Evolutionary conservation across 1,140 invertebrate genomes (phyloP), one percentile per base, ranked within the genome.

Genomic region (Lanistes nyassanus): DNA sequence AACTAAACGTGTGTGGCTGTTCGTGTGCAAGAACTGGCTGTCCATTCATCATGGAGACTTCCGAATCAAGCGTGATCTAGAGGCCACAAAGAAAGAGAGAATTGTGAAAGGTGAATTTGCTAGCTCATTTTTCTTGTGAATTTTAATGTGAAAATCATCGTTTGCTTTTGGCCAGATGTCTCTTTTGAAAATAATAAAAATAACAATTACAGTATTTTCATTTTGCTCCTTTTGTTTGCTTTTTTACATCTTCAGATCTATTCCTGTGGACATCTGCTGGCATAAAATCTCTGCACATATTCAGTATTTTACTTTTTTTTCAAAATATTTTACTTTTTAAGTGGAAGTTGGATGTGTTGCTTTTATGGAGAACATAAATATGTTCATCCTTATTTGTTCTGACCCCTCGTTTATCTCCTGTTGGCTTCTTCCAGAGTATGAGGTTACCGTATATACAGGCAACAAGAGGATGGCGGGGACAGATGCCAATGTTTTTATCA

Each of bases 21-120:
- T 88, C 76, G 70, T 79, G 21, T 90, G 89, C 81, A 72, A 81
- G 21, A 82, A 88, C 37, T 90, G 89, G 89, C 67, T 90, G 51
- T 87, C 88, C 9, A 80, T 85, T 74, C 82, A 87, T 76, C 81
- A 81, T 47, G 82, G 80, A 31, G 87, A 89, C 78, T 85, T 83
- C 58, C 60, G 73, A 51, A 86, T 85, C 51, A 85, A 76, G 31
- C 78, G 87, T 53, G 87, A 89, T 75, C 76, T 89, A 55, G 68
- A 79, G 64, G 83, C 81, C 5, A 42, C 73, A 47, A 65, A 81
- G 53, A 80, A 78, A 65, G 72, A 79, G 39, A 37, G 71, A n/a
- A 39, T 60, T 31, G 16, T 51, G 29, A 68, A 34, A 69, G 76
- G 76, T 76, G 62, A 39, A 47, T 47, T 47, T 47, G 42, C 5